Percentiles rank a stretch among this genome's conserved stretches.
Conservation (phyloP, 2,797 vertebrate species). For the Pachyuromys duprasi region DNA sequence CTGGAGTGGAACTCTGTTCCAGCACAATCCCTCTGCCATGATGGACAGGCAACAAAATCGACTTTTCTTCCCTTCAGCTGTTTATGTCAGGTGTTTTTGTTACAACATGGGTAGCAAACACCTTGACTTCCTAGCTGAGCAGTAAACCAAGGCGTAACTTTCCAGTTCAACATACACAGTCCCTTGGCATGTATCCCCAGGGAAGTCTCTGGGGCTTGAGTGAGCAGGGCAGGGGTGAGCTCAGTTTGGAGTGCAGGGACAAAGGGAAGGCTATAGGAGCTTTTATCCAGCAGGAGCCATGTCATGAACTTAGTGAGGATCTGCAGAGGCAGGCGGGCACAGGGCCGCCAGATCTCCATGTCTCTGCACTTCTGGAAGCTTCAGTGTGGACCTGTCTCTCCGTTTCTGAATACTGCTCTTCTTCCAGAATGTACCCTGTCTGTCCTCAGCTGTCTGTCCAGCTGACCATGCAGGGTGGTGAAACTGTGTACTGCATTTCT, state of each 20-base stretch:
- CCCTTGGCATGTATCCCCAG: not conserved
- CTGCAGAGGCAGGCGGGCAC: not conserved
- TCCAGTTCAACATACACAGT: not conserved
- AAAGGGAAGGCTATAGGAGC: not conserved
- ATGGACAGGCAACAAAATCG: not conserved
- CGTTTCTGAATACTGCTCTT: not conserved
- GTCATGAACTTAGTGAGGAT: not conserved
- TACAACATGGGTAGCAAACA: not conserved
- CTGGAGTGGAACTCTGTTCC: not conserved
- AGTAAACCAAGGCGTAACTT: not conserved
- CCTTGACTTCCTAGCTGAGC: not conserved
- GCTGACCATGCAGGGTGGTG: not conserved
- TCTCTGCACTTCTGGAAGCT: not conserved
- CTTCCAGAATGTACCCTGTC: not conserved
- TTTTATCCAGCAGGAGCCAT: not conserved
- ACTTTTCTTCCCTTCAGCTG: not conserved
- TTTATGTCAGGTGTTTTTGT: not conserved
- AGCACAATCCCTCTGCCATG: not conserved
- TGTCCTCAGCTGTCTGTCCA: not conserved
- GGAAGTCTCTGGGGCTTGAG: not conserved
- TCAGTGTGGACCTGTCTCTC: not conserved
- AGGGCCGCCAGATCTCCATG: not conserved
- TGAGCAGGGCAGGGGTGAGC: not conserved
- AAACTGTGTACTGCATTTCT: not conserved
- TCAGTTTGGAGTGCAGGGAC: not conserved